phyloP scores from a whole-genome alignment of 2,113 vertebrate species.

The Cephalopterus ornatus region DNA sequence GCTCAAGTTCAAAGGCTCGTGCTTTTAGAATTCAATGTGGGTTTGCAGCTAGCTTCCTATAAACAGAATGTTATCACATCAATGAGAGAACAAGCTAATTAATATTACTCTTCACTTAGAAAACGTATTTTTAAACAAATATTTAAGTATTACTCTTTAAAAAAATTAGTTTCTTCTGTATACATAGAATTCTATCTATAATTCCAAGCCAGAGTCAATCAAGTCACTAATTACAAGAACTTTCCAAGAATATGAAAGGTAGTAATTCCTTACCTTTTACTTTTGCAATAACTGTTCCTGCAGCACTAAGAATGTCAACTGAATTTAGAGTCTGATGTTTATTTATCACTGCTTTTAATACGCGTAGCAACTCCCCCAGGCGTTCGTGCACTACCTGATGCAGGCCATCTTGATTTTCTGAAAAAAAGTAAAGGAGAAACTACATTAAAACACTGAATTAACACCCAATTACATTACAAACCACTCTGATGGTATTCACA shows the following conservation, averaged over 20 bases:
- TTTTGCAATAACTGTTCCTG: conserved; percentile 89
- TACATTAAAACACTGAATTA: not conserved
- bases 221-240: not conserved
- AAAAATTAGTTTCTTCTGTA: not conserved
- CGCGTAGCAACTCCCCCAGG: conserved; percentile 87
- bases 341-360: conserved; percentile 87
- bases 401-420: conserved; percentile 87
- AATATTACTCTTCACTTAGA: not conserved
- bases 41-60: not conserved
- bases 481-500: not conserved
- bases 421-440: not conserved
- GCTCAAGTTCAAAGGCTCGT: not conserved
- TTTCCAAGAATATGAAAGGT: not conserved
- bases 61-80: not conserved
- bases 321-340: conserved; percentile 94
- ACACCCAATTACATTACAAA: not conserved
- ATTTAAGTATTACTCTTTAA: not conserved
- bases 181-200: not conserved
- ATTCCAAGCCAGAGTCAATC: not conserved
- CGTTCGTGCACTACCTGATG: conserved; percentile 90
- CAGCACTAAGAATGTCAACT: conserved; percentile 90
- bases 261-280: conserved; percentile 88
- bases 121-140: not conserved
- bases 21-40: not conserved
- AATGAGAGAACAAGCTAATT: not conserved